Conservation (phyloP, 2,113 vertebrate species). For the Butastur rufipennis region DNA sequence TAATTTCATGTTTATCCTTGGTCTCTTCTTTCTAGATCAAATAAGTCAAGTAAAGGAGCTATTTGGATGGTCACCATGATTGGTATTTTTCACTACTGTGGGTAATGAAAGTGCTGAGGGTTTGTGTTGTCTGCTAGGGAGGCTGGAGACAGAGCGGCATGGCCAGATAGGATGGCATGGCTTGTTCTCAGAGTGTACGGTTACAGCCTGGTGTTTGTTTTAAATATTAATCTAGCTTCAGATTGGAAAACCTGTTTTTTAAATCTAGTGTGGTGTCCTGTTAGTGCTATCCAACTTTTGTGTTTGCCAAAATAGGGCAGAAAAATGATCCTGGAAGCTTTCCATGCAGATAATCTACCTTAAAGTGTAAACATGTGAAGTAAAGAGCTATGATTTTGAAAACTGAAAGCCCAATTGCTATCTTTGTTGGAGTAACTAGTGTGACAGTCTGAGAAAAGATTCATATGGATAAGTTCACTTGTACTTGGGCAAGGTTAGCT, state of each 20-base stretch:
- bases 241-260: neutral
- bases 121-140: neutral
- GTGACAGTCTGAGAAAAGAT: neutral
- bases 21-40: neutral
- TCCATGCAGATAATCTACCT: neutral
- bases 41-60: neutral
- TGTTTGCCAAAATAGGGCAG: slow-evolving; percentile 5
- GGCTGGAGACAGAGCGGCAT: neutral
- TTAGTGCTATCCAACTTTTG: neutral
- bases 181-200: neutral
- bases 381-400: neutral
- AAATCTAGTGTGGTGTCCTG: neutral
- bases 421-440: neutral
- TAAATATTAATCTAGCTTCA: slow-evolving; percentile 26
- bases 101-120: neutral
- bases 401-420: neutral
- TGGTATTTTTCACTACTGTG: neutral
- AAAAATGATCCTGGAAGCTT: neutral
- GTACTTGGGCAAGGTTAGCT: too few species aligned
- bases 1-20: neutral
- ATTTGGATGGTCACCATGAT: neutral
- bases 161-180: neutral
- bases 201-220: slow-evolving; percentile 32
- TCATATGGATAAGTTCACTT: too few species aligned
- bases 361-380: neutral